Percentiles rank a stretch among this genome's conserved stretches.
These are phyloP conservation scores for Doris montereyensis DNA, from an alignment of 2,888 invertebrate genomes.

Conservation along the genomic window DNA sequence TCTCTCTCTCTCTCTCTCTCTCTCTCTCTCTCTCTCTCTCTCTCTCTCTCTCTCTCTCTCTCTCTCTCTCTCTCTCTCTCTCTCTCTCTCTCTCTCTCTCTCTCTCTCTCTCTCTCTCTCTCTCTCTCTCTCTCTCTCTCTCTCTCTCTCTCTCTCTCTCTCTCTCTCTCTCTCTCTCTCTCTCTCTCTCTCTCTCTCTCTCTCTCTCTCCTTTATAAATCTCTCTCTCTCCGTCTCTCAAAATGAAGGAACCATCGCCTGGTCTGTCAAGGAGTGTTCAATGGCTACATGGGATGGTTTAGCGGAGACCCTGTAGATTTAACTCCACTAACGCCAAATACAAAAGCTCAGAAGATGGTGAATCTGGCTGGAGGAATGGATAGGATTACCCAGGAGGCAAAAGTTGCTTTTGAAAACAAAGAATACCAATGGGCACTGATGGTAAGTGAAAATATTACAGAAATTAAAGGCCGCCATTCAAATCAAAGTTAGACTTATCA, in stretches of 20 bases:
- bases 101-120: no score
- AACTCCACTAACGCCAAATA: conserved; percentile 50
- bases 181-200: no score
- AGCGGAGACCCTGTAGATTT: conserved; percentile 58
- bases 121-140: no score
- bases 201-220: no score
- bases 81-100: no score
- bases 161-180: neutral
- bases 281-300: conserved; percentile 56
- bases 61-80: no score
- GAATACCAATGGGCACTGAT: conserved; percentile 64
- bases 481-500: no score
- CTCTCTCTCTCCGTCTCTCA: conserved; percentile 10
- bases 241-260: conserved; percentile 55
- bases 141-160: no score
- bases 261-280: conserved; percentile 62
- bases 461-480: no score
- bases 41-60: no score
- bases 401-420: conserved; percentile 49
- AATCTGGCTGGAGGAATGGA: conserved; percentile 51
- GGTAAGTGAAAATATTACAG: neutral
- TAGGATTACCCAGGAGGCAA: conserved; percentile 44
- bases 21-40: no score
- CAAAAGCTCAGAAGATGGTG: conserved; percentile 53
- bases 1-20: no score